Percentiles rank a stretch among this genome's conserved stretches.
These are phyloP conservation scores for Drosophila lacertosa DNA, from an alignment of 1,140 invertebrate species.

Conservation along the genomic window DNA sequence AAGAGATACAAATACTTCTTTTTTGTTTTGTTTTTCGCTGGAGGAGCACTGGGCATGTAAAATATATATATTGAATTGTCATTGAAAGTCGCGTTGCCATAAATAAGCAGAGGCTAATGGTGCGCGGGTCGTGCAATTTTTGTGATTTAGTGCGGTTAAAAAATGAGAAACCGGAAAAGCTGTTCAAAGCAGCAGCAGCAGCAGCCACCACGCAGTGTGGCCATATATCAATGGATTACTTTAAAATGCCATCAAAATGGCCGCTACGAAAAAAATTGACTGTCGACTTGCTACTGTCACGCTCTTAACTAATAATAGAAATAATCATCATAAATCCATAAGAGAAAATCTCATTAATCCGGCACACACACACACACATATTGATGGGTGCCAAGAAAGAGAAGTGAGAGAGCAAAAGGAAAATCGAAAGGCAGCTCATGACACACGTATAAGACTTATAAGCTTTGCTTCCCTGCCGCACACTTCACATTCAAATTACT, in stretches of 20 bases:
- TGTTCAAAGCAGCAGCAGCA: not conserved
- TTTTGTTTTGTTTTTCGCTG: conserved; percentile 5
- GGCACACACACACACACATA: conserved; percentile 6
- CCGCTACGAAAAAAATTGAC: conserved; percentile 1
- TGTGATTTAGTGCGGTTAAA: conserved; percentile 68
- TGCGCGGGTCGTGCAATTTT: conserved; percentile 71
- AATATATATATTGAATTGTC: conserved; percentile 77
- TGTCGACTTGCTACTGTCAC: conserved; percentile 50
- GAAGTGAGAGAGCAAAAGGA: conserved; percentile 19
- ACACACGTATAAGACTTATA: conserved; percentile 66
- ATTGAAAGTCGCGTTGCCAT: conserved; percentile 70
- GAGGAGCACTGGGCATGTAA: conserved; percentile 24
- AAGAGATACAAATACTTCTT: conserved; percentile 25
- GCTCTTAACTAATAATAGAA: conserved; percentile 67
- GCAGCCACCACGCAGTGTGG: conserved; percentile 26
- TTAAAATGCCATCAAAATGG: conserved; percentile 50
- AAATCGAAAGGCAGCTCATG: conserved; percentile 42
- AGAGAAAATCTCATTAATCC: conserved; percentile 72
- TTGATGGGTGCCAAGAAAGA: conserved; percentile 22
- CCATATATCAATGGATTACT: conserved; percentile 74
- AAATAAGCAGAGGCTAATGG: conserved; percentile 71
- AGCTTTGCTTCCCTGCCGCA: conserved; percentile 67
- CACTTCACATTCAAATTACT: conserved; percentile 79
- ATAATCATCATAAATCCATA: conserved; percentile 77
- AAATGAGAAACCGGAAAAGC: conserved; percentile 18